Evolutionary conservation across 2,888 invertebrate species (phyloP).

Genomic region (Tinea pellionella): DNA sequence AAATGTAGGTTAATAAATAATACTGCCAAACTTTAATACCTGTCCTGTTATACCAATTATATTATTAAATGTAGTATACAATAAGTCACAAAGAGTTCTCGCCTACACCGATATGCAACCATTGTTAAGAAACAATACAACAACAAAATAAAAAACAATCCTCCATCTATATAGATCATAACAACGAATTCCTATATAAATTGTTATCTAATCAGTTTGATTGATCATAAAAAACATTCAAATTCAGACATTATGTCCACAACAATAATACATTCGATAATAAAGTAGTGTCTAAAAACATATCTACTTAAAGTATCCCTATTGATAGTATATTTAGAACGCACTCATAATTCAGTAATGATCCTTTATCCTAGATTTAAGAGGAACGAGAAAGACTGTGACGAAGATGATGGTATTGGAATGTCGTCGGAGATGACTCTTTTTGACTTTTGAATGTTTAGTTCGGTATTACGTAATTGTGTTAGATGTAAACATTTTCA

Average conservation of each 20-base stretch:
- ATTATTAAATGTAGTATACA: neutral
- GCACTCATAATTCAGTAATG: too few relatives aligned
- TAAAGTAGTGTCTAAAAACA: too few relatives aligned
- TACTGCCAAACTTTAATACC: neutral
- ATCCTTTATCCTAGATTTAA: neutral
- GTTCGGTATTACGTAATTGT: neutral
- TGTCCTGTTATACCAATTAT: neutral
- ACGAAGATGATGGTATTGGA: neutral
- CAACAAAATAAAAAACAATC: too few relatives aligned
- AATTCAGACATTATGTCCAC: too few relatives aligned
- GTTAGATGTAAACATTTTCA: neutral
- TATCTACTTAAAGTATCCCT: too few relatives aligned
- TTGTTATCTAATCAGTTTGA: neutral
- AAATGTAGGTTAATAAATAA: neutral
- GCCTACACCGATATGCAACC: neutral
- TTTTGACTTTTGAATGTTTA: neutral
- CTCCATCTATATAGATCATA: neutral
- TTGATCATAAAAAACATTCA: too few relatives aligned
- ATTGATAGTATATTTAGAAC: too few relatives aligned
- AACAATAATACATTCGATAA: too few relatives aligned
- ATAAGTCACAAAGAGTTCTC: neutral
- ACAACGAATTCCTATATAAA: neutral
- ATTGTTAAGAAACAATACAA: too few relatives aligned
- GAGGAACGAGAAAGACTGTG: conserved; percentile 3
- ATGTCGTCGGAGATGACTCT: neutral